Conservation (phyloP, 2,113 vertebrate genomes). For the Suncus etruscus region DNA sequence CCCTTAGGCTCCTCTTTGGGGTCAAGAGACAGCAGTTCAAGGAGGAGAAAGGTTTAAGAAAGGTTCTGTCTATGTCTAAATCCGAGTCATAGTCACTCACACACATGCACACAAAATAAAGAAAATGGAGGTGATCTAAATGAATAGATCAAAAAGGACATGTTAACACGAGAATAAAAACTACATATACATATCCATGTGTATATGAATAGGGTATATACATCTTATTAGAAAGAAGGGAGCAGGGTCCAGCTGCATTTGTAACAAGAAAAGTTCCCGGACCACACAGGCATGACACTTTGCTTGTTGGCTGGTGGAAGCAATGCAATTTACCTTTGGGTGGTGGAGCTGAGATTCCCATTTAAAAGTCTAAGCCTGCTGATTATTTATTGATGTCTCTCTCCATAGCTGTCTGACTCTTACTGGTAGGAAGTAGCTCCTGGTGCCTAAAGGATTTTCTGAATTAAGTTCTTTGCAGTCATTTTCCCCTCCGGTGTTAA, state of each 20-base stretch:
- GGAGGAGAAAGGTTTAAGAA: neutral
- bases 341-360: constrained; percentile 94
- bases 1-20: neutral
- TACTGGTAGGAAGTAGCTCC: constrained; percentile 86
- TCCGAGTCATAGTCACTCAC: neutral
- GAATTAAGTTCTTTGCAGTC: constrained; percentile 91
- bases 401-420: constrained; percentile 91
- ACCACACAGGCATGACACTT: constrained; percentile 79
- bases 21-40: constrained; percentile 46
- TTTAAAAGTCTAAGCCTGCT: constrained; percentile 95
- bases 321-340: constrained; percentile 93
- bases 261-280: constrained; percentile 82
- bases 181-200: neutral
- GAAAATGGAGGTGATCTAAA: neutral
- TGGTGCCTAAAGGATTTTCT: constrained; percentile 93
- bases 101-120: neutral
- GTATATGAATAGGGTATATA: constrained; percentile 77
- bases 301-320: constrained; percentile 82
- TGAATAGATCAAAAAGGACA: neutral
- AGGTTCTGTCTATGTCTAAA: neutral
- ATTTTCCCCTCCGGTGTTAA: constrained; percentile 86
- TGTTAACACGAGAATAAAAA: neutral
- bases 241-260: constrained; percentile 84
- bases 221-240: constrained; percentile 81
- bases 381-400: constrained; percentile 99